Conservation (phyloP, 2,888 invertebrate species). For the Epirrhoe alternata region DNA sequence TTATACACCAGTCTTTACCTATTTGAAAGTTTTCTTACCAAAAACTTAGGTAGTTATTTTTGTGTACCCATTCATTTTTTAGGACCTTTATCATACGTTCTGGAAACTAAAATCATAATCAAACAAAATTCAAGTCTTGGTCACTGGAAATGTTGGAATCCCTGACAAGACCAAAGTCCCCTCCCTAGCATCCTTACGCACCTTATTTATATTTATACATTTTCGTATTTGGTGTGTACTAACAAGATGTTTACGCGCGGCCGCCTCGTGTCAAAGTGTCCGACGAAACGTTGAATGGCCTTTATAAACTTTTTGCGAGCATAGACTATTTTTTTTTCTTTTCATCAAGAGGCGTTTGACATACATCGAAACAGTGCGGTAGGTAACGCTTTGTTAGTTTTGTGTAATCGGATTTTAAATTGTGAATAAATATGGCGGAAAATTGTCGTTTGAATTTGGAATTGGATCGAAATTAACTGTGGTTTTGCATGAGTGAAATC, state of each 20-base stretch:
- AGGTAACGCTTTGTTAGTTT: slow-evolving; percentile 51
- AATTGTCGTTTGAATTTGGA: slow-evolving; percentile 47
- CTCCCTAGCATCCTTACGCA: slow-evolving; percentile 48
- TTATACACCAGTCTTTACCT: too few relatives aligned
- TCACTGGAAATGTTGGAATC: background rate
- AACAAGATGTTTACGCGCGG: slow-evolving; percentile 77
- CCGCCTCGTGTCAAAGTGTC: slow-evolving; percentile 64
- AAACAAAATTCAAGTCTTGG: background rate
- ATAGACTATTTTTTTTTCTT: slow-evolving; percentile 65
- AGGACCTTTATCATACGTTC: too few relatives aligned
- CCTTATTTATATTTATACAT: slow-evolving; percentile 80
- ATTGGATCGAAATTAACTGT: slow-evolving; percentile 36
- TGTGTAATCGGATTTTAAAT: slow-evolving; percentile 49
- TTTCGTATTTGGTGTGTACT: slow-evolving; percentile 76
- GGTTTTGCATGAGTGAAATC: slow-evolving; percentile 35
- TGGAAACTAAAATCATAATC: too few relatives aligned
- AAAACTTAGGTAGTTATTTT: too few relatives aligned
- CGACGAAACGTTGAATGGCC: slow-evolving; percentile 62
- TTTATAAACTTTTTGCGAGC: slow-evolving; percentile 49
- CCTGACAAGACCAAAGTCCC: slow-evolving; percentile 15
- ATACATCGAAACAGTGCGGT: slow-evolving; percentile 50
- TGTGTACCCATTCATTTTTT: too few relatives aligned
- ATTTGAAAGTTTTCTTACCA: too few relatives aligned
- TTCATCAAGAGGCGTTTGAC: slow-evolving; percentile 45
- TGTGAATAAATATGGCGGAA: slow-evolving; percentile 50